Conservation (phyloP, 2,888 invertebrate species). For the Pocota personata region DNA sequence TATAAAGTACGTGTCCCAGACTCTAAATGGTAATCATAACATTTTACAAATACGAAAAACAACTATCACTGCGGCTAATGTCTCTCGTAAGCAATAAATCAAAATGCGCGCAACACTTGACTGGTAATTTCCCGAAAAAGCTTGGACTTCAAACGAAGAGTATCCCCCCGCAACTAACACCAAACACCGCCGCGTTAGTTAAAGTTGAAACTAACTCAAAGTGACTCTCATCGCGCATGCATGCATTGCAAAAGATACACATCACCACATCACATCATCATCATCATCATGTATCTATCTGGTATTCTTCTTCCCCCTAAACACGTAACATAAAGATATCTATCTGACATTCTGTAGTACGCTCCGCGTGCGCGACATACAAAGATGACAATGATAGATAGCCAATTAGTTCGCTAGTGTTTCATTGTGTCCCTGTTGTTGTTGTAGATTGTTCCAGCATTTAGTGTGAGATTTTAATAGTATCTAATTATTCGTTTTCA, state of each 20-base stretch:
- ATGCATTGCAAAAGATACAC: slow-evolving; percentile 33
- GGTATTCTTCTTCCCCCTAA: slow-evolving; percentile 29
- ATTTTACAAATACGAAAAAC: slow-evolving; percentile 56
- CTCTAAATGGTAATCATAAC: slow-evolving; percentile 61
- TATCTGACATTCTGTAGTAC: slow-evolving; percentile 55
- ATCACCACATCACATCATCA: slow-evolving; percentile 26
- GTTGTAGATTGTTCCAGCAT: slow-evolving; percentile 17
- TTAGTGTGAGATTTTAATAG: slow-evolving; percentile 63
- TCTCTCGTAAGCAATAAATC: slow-evolving; percentile 59
- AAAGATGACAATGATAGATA: slow-evolving; percentile 72
- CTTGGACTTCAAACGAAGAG: neutral
- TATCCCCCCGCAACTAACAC: neutral
- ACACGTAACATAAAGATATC: slow-evolving; percentile 58
- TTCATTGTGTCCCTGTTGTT: slow-evolving; percentile 12
- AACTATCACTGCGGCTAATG: slow-evolving; percentile 59
- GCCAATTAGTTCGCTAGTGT: slow-evolving; percentile 64
- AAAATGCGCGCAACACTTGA: slow-evolving; percentile 48
- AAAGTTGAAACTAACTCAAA: slow-evolving; percentile 3
- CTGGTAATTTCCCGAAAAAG: slow-evolving; percentile 4
- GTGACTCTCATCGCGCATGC: slow-evolving; percentile 4
- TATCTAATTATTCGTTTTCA: slow-evolving; percentile 62
- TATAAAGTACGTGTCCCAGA: neutral
- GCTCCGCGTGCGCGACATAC: slow-evolving; percentile 65
- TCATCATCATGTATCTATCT: slow-evolving; percentile 29
- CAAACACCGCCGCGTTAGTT: too few species aligned